phyloP scores from a whole-genome alignment of 2,888 invertebrate species.

The Acanthopleura granulata region DNA sequence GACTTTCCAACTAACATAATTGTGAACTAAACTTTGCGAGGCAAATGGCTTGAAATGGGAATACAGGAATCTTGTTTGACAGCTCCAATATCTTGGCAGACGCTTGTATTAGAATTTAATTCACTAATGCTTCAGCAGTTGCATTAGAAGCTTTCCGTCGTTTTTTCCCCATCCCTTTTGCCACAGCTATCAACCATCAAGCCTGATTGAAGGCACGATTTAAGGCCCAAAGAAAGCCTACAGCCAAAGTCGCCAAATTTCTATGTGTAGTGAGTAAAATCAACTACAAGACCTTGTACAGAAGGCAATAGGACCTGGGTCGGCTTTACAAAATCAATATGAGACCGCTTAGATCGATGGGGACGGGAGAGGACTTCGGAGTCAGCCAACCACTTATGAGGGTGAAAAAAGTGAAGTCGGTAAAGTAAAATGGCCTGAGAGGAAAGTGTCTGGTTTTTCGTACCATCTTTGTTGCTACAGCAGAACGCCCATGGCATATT shows the following conservation, averaged over 20 bases:
- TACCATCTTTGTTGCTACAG: not conserved
- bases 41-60: no score
- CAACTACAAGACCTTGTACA: not conserved
- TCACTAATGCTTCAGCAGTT: conserved; percentile 8
- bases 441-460: not conserved
- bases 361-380: not conserved
- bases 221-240: not conserved
- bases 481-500: not conserved
- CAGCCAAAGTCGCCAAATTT: not conserved
- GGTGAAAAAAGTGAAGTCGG: not conserved
- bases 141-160: not conserved
- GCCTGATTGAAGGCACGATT: not conserved
- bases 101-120: conserved; percentile 3
- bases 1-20: no score
- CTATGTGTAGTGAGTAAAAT: not conserved
- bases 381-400: no score
- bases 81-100: not conserved
- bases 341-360: not conserved
- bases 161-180: not conserved
- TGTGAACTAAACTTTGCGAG: no score
- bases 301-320: not conserved
- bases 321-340: not conserved
- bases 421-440: not conserved
- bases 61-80: conserved; percentile 4
- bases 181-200: not conserved